phyloP scores from a whole-genome alignment of 2,888 invertebrate species.

The Idaea dimidiata region DNA sequence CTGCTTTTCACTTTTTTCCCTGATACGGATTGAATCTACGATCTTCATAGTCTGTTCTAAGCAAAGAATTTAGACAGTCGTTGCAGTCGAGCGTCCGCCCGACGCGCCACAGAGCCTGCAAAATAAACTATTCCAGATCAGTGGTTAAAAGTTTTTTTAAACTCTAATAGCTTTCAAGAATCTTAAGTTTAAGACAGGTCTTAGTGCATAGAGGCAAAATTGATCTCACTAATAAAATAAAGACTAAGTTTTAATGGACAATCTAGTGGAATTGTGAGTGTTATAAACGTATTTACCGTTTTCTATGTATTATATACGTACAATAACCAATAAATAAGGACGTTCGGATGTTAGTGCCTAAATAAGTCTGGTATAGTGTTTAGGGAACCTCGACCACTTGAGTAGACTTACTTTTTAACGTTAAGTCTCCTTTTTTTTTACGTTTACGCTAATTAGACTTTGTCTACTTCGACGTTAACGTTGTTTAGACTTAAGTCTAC shows the following conservation, averaged over 20 bases:
- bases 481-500: no score
- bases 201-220: conserved; percentile 69
- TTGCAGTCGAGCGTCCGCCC: no score
- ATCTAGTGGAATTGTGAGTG: conserved; percentile 77
- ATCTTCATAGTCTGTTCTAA: no score
- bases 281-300: conserved; percentile 68
- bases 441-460: no score
- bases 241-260: conserved; percentile 67
- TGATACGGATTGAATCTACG: no score
- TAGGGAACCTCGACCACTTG: conserved; percentile 51
- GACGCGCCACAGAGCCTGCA: no score
- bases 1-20: no score
- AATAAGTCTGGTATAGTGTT: conserved; percentile 69
- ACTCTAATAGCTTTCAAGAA: background rate
- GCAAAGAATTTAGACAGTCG: no score
- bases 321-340: conserved; percentile 42
- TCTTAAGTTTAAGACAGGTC: background rate
- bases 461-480: no score
- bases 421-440: no score
- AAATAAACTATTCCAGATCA: no score
- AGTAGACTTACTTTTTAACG: conserved; percentile 24
- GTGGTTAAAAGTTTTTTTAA: background rate
- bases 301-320: conserved; percentile 72
- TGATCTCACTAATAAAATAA: conserved; percentile 75
- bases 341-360: conserved; percentile 73